Evolutionary conservation across 2,113 vertebrate genomes (phyloP), one percentile per base, ranked within the genome.

Genomic region (Zapornia atra): DNA sequence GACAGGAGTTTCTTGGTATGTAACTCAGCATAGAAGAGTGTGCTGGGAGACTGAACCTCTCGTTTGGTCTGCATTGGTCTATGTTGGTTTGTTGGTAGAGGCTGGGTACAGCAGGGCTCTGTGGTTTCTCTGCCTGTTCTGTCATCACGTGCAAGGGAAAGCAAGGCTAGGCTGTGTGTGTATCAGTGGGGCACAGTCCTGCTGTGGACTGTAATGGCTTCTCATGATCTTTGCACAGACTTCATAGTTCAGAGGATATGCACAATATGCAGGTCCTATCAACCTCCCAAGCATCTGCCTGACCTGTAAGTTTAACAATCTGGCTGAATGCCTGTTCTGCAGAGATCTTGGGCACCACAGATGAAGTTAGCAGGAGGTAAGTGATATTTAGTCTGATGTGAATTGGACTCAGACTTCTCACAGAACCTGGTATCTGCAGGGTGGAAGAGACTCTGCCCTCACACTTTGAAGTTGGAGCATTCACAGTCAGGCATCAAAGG

Each of bases 221-320:
- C 5, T 68, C 36, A 26, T 61, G 10, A 9, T 33, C 68, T 59
- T 69, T n/a, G 61, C 26, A 12, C 21, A 64, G 54, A 28, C 20
- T 29, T 69, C 42, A 34, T 17, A 75, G 19, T 69, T 69, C 54
- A 42, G 56, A 86, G 38, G 28, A 24, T 28, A 54, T 18, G 38
- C 24, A 3, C 1, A 33, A 24, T 28, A 54, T 21, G 38, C 24
- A 4, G 1, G 0, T 68, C 48, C 5, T 34, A 51, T 4, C 19
- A 34, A 4, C 26, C n/a, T 72, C 82, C 31, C 61, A 69, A 31
- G n/a, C 31, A 19, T 22, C 18, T 70, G 2, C 44, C 28, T 60
- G 29, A 34, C 56, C 31, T 54, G 54, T 36, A 75, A 26, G 36
- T 79, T 82, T 73, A 70, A 44, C 33, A 16, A 3, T 48, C 36